Conservation (phyloP, 2,113 vertebrate species). For the Rissa tridactyla region DNA sequence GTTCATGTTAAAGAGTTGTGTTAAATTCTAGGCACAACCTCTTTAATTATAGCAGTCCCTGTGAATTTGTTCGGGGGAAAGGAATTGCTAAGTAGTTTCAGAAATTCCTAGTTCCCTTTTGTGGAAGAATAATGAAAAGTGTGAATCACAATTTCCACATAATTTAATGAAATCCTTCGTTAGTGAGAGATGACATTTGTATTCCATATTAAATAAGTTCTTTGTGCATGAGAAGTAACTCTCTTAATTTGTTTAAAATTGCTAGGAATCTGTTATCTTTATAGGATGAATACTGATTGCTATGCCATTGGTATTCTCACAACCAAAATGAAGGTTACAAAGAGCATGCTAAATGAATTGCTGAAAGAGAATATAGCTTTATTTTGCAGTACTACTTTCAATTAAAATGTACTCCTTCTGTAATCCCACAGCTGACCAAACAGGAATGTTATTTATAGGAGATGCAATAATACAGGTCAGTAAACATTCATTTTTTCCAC, state of each 20-base stretch:
- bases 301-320: neutral
- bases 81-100: neutral
- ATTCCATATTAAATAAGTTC: neutral
- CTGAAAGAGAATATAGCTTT: neutral
- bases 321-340: neutral
- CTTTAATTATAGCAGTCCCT: slow-evolving; percentile 7
- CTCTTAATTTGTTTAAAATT: slow-evolving; percentile 20
- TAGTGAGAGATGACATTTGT: slow-evolving; percentile 7
- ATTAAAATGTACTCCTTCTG: slow-evolving; percentile 78
- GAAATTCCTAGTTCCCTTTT: slow-evolving; percentile 25
- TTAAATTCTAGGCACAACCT: slow-evolving; percentile 16
- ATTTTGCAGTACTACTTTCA: slow-evolving; percentile 58
- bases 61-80: slow-evolving; percentile 12
- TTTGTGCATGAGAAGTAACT: neutral
- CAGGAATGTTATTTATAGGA: slow-evolving; percentile 91
- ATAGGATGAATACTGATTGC: neutral
- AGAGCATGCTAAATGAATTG: neutral
- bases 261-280: neutral
- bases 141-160: neutral
- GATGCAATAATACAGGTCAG: slow-evolving; percentile 92
- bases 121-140: slow-evolving; percentile 21
- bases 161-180: slow-evolving; percentile 40
- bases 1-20: neutral
- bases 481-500: neutral
- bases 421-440: slow-evolving; percentile 85